Base-by-base conservation (phyloP, 2,888 invertebrate genomes). In the Dasysyrphus tricinctus region DNA sequence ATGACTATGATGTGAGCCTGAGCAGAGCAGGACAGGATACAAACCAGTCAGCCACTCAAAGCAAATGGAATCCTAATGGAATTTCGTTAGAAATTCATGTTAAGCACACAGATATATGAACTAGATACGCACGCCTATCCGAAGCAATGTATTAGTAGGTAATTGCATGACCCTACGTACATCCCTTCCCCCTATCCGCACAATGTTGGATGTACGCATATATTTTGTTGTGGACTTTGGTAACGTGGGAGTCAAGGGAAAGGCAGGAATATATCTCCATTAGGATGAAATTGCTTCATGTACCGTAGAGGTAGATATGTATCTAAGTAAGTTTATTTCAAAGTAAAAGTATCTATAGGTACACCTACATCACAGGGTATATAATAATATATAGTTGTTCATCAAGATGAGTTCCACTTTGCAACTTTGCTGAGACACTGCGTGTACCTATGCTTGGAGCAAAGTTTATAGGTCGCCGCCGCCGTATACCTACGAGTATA, bases 1-100 rank as follows among this genome's bases (percentile, higher is more conserved):
- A 61, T 39, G 12, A 69, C 44, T 69, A 67, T 39, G 80, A 76
- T 44, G 16, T 56, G 32, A 32, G 32, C 7, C 32, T 24, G n/a
- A 69, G 42, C 19, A 69, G 37, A 39, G 14, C 42, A 34, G 19
- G 29, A 19, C 37, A 12, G 4, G 32, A 32, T 19, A 65, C 39
- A 59, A 69, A 29, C 67, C 77, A 82, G 70, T 73, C 78, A 86
- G 82, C 86, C 82, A 86, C 86, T 86, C 78, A 86, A 79, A 77
- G 74, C 78, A 86, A 86, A 86, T 86, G 85, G 85, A 86, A 86
- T 77, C 85, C 82, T 86, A 86, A 86, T 86, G 86, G 86, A 86
- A 86, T 86, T 86, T 86, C 86, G 86, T 86, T 79, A 79, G 82
- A 49, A 86, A 86, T 86, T 86, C 86, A 86, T 86, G 86, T 75